Percentiles rank a stretch among this genome's conserved stretches.
Evolutionary conservation across 1,140 invertebrate species (phyloP).

Genomic region (Cherax quadricarinatus): DNA sequence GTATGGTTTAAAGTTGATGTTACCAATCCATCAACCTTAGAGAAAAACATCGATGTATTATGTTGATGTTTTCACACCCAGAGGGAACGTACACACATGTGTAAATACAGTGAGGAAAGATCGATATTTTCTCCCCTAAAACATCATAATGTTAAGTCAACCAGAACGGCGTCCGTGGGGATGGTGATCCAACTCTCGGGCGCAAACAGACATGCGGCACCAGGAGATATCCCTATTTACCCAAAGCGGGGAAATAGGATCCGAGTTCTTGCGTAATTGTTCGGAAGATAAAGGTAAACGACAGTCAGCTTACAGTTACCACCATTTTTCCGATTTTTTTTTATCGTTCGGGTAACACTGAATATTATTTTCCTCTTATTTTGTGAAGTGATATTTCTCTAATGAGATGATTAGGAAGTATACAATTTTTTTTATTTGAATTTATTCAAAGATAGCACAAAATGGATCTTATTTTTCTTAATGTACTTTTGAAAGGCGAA

Average conservation of each 20-base stretch:
- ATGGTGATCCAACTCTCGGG: neutral
- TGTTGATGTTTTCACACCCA: no score
- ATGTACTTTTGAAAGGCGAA: no score
- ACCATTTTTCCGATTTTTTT: neutral
- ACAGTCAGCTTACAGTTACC: neutral
- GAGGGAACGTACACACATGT: no score
- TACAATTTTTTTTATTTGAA: neutral
- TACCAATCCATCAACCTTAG: no score
- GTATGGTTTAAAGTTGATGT: no score
- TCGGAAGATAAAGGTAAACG: slow-evolving; percentile 10
- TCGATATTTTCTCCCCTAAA: neutral
- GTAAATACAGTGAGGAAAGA: no score
- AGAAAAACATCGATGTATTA: no score
- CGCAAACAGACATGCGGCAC: neutral
- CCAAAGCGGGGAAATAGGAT: neutral
- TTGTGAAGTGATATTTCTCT: neutral
- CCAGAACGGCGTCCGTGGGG: neutral
- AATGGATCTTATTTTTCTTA: no score
- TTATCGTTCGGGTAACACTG: neutral
- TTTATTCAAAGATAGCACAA: neutral
- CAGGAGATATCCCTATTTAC: neutral
- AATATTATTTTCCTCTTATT: neutral
- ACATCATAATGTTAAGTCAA: neutral
- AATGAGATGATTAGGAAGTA: neutral
- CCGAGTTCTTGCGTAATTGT: neutral